Base-by-base conservation (phyloP, 1,140 invertebrate species). In the Zaprionus ornatus region DNA sequence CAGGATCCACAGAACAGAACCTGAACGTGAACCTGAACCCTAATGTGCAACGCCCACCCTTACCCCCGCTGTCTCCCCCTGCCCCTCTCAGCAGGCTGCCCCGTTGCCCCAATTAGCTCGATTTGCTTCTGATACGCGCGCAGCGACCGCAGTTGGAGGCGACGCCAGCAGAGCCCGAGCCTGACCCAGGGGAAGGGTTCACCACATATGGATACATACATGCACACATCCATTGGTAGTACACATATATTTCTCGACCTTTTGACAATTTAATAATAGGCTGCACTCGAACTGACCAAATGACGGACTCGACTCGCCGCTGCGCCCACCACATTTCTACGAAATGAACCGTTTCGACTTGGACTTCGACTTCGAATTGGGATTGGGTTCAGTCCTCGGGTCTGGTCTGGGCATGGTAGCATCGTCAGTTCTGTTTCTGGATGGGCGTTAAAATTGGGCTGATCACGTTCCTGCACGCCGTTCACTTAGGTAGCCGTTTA, bases 261-360 rank as follows among this genome's bases (percentile, higher is more conserved):
- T 91, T 91, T 91, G 90, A 91, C 90, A 91, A 91, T 91, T 91
- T 91, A 91, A 91, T 91, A 91, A 91, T 86, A 91, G 90, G 90
- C 88, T 61, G 77, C 17, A 80, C 80, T 83, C 76, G 77, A 25
- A 50, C 74, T 86, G 82, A 82, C 82, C 82, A 86, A 86, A 82
- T 90, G 85, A 90, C 79, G 85, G 75, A 88, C 84, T 80, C 70
- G 32, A 48, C 40, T 45, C 35, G 40, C 35, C 35, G 35, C 64
- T 83, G 82, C 83, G 82, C 85, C 85, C 85, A 84, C 78, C 81
- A 88, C 85, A 90, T 88, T 88, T 90, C 81, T 82, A 85, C 85
- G 86, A 88, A 88, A 69, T 85, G 68, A 65, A 67, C 40, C 35
- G 67, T 70, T 57, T 50, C 27, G n/a, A 25, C 29, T n/a, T 61